Base-by-base conservation (phyloP, 2,113 vertebrate genomes). In the Casuarius casuarius region DNA sequence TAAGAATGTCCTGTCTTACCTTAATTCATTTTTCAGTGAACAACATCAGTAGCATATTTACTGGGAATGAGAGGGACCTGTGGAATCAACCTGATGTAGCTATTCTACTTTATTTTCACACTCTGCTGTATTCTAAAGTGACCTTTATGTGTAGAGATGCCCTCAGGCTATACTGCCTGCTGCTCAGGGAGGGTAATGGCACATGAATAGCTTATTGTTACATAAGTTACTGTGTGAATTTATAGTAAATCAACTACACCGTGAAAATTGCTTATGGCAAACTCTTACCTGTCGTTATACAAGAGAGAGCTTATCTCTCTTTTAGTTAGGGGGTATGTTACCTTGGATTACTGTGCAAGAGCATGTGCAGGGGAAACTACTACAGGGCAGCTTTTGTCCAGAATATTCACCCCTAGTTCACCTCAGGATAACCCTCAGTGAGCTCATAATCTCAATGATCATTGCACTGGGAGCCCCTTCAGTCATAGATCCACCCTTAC, bases 361-460 rank as follows among this genome's bases (percentile, higher is more conserved):
- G 48, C 10, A 12, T 35, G 76, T n/a, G 14, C 28, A 38, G 72
- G 63, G 19, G 65, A 77, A n/a, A 40, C 14, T 19, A 48, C 38
- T 28, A 22, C 33, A 46, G 35, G 0, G 4, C 16, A 4, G 19
- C 28, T 15, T 48, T 46, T 40, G 23, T 42, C 8, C 23, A 7
- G 48, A 63, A n/a, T 31, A 26, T n/a, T 23, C 65, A 6, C 20
- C 40, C 38, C 10, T 54, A 1, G 5, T 18, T 70, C 2, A 0
- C 26, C 48, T 4, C 46, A 44, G 46, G 21, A 23, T 14, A 28
- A 46, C 31, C 7, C 2, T 0, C 2, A 33, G 17, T 8, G 40
- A 6, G 40, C 40, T 54, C 1, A 0, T 21, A 18, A 8, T 10
- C 63, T 31, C 54, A 7, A 46, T 4, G 38, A 3, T 2, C 1